These are phyloP conservation scores for Nerophis lumbriciformis DNA, from an alignment of 2,113 vertebrate genomes.

Conservation along the genomic window DNA sequence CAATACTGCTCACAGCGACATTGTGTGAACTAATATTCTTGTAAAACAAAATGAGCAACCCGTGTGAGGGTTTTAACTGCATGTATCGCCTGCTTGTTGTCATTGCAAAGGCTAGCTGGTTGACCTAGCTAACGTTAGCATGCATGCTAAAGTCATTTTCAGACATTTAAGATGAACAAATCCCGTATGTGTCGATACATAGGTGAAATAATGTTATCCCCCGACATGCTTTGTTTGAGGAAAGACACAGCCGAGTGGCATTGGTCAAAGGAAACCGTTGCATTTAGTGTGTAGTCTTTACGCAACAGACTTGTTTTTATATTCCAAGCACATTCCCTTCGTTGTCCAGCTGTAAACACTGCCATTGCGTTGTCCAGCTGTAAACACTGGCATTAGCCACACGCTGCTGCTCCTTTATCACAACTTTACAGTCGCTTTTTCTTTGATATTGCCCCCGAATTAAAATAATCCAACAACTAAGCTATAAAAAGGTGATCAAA, in stretches of 20 bases:
- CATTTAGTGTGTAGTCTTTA: conserved; percentile 9
- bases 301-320: conserved; percentile 26
- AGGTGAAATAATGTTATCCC: conserved; percentile 22
- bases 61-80: neutral
- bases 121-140: conserved; percentile 58
- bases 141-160: conserved; percentile 59
- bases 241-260: neutral
- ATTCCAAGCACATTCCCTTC: conserved; percentile 46
- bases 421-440: neutral
- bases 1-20: neutral
- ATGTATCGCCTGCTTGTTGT: conserved; percentile 42
- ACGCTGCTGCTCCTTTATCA: conserved; percentile 29
- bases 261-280: neutral
- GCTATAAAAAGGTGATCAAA: too few species aligned
- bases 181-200: conserved; percentile 48
- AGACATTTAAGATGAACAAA: conserved; percentile 58
- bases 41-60: neutral
- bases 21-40: rapidly evolving
- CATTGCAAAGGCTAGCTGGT: conserved; percentile 46
- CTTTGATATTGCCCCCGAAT: neutral
- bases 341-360: neutral
- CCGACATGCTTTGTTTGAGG: neutral
- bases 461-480: too few species aligned
- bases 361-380: conserved; percentile 20
- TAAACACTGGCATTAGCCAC: conserved; percentile 55